phyloP scores from a whole-genome alignment of 2,888 invertebrate species.

The Plagodis pulveraria region DNA sequence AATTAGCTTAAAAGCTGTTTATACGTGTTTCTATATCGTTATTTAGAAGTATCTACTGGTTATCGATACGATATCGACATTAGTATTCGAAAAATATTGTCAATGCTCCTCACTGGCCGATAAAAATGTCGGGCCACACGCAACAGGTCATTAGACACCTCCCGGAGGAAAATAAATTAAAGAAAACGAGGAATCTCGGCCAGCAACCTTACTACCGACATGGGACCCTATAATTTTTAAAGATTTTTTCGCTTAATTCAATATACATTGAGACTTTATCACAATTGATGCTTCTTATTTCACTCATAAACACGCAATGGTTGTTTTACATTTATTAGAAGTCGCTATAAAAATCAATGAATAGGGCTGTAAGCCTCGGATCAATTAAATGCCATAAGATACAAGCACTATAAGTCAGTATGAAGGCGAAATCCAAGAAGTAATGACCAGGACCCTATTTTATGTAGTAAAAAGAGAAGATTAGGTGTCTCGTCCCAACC shows the following conservation, averaged over 20 bases:
- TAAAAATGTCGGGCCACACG: slow-evolving; percentile 83
- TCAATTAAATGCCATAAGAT: slow-evolving; percentile 77
- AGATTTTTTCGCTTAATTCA: slow-evolving; percentile 25
- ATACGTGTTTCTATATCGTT: slow-evolving; percentile 12
- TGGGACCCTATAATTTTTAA: slow-evolving; percentile 45
- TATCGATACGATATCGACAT: slow-evolving; percentile 66
- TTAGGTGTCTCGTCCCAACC: slow-evolving; percentile 47
- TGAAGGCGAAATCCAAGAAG: slow-evolving; percentile 71
- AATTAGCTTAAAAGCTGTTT: slow-evolving; percentile 49
- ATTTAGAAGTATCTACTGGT: slow-evolving; percentile 33
- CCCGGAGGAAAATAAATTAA: slow-evolving; percentile 81
- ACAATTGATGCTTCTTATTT: neutral
- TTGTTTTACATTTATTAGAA: slow-evolving; percentile 20
- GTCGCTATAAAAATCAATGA: slow-evolving; percentile 39
- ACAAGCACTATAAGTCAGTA: slow-evolving; percentile 71
- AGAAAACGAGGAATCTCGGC: slow-evolving; percentile 80
- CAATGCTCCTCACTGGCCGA: slow-evolving; percentile 76
- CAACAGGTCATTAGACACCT: slow-evolving; percentile 84
- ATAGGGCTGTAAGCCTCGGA: slow-evolving; percentile 54
- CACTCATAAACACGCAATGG: slow-evolving; percentile 42
- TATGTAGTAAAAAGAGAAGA: slow-evolving; percentile 58
- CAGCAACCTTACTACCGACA: slow-evolving; percentile 65
- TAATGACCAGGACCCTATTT: slow-evolving; percentile 66
- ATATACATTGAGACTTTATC: slow-evolving; percentile 40
- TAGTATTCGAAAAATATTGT: slow-evolving; percentile 81